Conservation (phyloP, 2,113 vertebrate genomes). For the Eptesicus fuscus region DNA sequence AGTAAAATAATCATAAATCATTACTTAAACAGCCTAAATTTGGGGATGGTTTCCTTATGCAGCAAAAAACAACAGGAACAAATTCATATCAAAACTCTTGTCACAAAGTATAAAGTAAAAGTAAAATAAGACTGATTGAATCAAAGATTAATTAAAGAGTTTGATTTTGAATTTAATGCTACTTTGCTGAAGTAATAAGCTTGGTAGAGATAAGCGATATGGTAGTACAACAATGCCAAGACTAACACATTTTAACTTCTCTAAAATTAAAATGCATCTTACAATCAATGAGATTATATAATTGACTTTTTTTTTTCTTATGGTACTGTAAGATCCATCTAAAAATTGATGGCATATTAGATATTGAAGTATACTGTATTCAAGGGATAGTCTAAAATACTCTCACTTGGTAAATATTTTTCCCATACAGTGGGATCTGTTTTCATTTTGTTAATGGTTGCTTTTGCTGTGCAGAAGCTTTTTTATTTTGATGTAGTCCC, state of each 20-base stretch:
- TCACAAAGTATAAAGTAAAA: background rate
- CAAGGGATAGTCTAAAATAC: background rate
- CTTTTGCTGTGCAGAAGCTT: no score
- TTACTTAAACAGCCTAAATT: background rate
- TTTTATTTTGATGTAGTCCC: no score
- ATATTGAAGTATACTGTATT: background rate
- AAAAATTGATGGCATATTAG: background rate
- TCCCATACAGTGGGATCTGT: no score
- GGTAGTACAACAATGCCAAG: background rate
- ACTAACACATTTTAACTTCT: background rate
- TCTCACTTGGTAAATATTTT: background rate
- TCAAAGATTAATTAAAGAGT: background rate
- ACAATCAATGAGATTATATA: background rate
- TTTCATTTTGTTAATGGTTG: no score
- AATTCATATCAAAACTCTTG: background rate
- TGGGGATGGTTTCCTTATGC: background rate
- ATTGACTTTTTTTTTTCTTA: background rate
- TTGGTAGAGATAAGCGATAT: background rate
- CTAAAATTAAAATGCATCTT: background rate
- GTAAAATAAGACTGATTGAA: constrained; percentile 7
- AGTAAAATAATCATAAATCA: background rate
- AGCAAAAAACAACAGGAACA: background rate
- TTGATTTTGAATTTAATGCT: constrained; percentile 16
- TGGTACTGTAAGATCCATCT: background rate
- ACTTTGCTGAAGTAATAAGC: background rate